Conservation (phyloP, 2,888 invertebrate species). For the Serripes groenlandicus region DNA sequence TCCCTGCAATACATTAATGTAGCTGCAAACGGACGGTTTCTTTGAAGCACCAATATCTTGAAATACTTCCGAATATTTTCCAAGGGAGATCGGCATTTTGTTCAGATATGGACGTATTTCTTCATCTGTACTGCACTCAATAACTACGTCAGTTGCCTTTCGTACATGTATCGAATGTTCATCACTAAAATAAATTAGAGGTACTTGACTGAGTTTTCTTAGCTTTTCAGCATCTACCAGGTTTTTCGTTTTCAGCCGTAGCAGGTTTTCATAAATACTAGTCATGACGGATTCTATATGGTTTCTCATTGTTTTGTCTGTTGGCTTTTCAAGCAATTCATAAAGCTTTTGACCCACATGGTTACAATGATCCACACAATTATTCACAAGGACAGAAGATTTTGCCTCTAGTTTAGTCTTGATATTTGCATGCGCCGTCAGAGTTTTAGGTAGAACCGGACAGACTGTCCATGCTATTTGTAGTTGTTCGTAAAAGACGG, state of each 20-base stretch:
- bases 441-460: conserved; percentile 16
- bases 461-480: conserved; percentile 21
- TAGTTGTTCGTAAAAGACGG: conserved; percentile 3
- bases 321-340: neutral
- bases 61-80: conserved; percentile 67
- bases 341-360: neutral
- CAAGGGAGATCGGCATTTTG: conserved; percentile 65
- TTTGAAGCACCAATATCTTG: conserved; percentile 66
- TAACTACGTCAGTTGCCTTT: conserved; percentile 65
- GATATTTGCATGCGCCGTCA: neutral
- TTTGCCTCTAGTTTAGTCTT: neutral
- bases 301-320: neutral
- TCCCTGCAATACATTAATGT: conserved; percentile 64
- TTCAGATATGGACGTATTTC: conserved; percentile 73
- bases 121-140: conserved; percentile 47
- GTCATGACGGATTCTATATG: neutral
- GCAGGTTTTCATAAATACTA: conserved; percentile 23
- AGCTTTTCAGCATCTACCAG: neutral
- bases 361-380: conserved; percentile 3
- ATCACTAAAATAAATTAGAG: conserved; percentile 37
- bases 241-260: neutral
- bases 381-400: neutral
- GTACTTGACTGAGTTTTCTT: neutral
- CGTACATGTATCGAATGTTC: conserved; percentile 43
- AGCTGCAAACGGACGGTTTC: conserved; percentile 62